Conservation (phyloP, 2,113 vertebrate genomes). For the Pomatorhinus ruficollis region DNA sequence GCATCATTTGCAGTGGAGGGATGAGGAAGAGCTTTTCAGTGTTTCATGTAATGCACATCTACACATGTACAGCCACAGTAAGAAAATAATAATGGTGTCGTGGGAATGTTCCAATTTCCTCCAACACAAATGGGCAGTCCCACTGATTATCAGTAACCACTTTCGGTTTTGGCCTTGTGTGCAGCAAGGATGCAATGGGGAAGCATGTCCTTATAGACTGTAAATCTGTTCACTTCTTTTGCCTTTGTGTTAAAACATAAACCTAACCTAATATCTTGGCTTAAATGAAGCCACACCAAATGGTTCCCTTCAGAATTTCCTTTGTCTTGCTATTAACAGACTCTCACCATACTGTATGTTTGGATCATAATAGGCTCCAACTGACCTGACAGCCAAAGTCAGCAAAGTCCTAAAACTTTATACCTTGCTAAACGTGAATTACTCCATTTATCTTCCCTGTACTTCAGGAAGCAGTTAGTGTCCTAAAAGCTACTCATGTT, state of each 20-base stretch:
- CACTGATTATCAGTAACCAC: not conserved
- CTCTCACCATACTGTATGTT: not conserved
- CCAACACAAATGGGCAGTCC: not conserved
- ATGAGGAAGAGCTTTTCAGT: not conserved
- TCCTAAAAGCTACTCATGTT: not conserved
- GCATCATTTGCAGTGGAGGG: not conserved
- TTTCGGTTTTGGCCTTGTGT: not conserved
- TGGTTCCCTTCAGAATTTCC: not conserved
- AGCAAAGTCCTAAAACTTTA: not conserved
- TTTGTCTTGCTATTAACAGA: not conserved
- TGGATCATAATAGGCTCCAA: not conserved
- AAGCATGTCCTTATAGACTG: not conserved
- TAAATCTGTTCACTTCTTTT: not conserved
- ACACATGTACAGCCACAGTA: not conserved
- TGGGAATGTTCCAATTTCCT: not conserved
- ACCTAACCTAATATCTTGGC: not conserved
- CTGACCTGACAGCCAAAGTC: not conserved
- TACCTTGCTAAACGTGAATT: not conserved
- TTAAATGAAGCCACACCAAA: not conserved
- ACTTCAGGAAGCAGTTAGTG: not conserved
- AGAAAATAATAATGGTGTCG: not conserved
- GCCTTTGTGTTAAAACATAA: not conserved
- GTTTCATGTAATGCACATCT: not conserved
- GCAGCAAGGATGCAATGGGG: not conserved
- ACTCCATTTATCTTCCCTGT: not conserved